Percentiles rank a stretch among this genome's conserved stretches.
Conservation (phyloP, 2,797 vertebrate species). For the Gila robusta region DNA sequence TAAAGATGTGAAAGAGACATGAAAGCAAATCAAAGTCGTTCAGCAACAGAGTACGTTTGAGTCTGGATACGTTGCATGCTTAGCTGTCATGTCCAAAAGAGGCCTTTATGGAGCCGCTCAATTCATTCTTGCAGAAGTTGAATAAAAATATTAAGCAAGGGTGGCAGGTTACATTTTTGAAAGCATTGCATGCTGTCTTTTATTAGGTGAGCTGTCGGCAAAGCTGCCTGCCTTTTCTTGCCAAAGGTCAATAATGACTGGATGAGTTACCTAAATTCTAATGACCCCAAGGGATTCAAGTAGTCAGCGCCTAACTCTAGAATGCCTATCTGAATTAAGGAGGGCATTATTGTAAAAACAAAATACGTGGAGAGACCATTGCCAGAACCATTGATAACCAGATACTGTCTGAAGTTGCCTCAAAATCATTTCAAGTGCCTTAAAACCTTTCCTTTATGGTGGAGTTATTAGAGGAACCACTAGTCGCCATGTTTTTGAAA, state of each 20-base stretch:
- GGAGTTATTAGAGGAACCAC: not conserved
- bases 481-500: not conserved
- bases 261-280: not conserved
- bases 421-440: not conserved
- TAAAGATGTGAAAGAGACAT: not conserved
- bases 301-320: not conserved
- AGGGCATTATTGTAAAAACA: not conserved
- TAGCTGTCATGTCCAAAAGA: slow-evolving; percentile 4
- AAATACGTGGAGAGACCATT: not conserved
- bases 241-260: not conserved
- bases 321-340: not conserved
- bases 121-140: slow-evolving; percentile 20
- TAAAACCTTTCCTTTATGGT: not conserved
- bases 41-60: not conserved
- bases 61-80: not conserved
- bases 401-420: not conserved
- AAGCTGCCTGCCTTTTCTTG: slow-evolving; percentile 67
- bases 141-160: slow-evolving; percentile 36
- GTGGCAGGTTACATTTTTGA: slow-evolving; percentile 77
- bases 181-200: slow-evolving; percentile 81
- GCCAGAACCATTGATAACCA: not conserved
- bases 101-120: not conserved
- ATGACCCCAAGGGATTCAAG: not conserved
- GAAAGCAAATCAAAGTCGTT: slow-evolving; percentile 28
- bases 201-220: slow-evolving; percentile 76